Conservation (phyloP, 2,113 vertebrate species). For the Maccullochella peelii region DNA sequence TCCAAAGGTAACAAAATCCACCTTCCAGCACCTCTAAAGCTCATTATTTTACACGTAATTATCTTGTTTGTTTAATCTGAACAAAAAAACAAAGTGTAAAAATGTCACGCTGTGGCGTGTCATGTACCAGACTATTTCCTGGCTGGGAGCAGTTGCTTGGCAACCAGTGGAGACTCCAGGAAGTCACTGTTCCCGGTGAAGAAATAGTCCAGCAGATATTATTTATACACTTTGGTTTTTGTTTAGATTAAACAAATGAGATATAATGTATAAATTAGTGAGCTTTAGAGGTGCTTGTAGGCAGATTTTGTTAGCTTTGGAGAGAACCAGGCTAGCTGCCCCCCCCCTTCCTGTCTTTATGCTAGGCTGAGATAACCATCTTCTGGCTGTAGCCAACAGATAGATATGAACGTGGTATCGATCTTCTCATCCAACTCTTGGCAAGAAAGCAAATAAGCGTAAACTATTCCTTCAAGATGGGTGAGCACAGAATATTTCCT, state of each 20-base stretch:
- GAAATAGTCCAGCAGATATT: not conserved
- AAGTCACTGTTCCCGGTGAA: not conserved
- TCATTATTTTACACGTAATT: not conserved
- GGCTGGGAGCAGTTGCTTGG: slow-evolving; percentile 11
- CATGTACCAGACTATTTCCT: not conserved
- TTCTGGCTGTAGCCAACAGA: not conserved
- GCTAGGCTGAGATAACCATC: not conserved
- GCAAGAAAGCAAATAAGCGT: not conserved
- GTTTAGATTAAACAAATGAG: not conserved
- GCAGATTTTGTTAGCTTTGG: not conserved
- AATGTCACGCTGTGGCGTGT: not conserved
- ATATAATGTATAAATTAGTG: not conserved
- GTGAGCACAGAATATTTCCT: not conserved
- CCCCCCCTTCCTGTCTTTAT: not conserved
- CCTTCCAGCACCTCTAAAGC: not conserved
- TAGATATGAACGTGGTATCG: not conserved
- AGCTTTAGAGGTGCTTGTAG: not conserved
- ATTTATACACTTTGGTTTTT: not conserved
- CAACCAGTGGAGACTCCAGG: slow-evolving; percentile 1
- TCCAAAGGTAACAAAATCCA: not conserved
- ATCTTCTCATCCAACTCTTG: not conserved
- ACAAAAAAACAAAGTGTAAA: not conserved
- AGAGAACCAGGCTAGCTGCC: not conserved
- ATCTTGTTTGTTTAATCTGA: not conserved
- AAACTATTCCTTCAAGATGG: not conserved